Conservation (phyloP, 2,113 vertebrate species). For the Ptilonorhynchus violaceus region DNA sequence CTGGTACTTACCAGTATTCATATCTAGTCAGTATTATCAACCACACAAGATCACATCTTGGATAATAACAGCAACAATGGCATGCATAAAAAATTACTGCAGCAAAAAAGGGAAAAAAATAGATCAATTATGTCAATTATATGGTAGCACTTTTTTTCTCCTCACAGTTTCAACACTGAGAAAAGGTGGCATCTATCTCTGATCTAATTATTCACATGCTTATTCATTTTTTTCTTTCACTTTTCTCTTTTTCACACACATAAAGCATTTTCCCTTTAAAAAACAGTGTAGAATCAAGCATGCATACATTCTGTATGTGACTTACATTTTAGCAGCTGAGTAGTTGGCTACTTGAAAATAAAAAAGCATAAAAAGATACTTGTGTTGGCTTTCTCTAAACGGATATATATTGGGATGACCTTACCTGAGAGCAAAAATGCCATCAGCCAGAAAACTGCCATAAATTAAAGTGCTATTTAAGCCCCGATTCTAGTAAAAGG, state of each 20-base stretch:
- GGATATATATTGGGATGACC: conserved; percentile 52
- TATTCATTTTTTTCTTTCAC: conserved; percentile 44
- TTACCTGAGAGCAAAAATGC: conserved; percentile 67
- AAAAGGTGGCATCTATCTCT: conserved; percentile 80
- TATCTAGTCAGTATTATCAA: conserved; percentile 83
- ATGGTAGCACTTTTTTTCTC: conserved; percentile 79
- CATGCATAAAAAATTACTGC: conserved; percentile 84
- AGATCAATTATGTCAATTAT: conserved; percentile 92
- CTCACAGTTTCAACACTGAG: conserved; percentile 73
- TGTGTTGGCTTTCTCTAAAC: conserved; percentile 8
- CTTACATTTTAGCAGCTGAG: conserved; percentile 58
- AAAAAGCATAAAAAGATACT: conserved; percentile 24
- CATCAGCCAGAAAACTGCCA: conserved; percentile 46
- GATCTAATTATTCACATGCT: conserved; percentile 84
- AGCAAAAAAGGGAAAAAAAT: conserved; percentile 82
- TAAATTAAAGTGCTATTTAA: conserved; percentile 65
- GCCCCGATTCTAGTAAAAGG: conserved; percentile 36
- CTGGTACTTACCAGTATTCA: conserved; percentile 78
- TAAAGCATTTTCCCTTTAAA: conserved; percentile 66
- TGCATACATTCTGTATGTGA: conserved; percentile 48
- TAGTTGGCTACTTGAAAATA: conserved; percentile 58
- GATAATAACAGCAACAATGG: conserved; percentile 85
- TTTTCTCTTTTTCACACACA: conserved; percentile 42
- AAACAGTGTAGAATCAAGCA: conserved; percentile 11
- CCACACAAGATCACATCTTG: conserved; percentile 82